Evolutionary conservation across 2,888 invertebrate species (phyloP).

Genomic region (Eledona agricola): DNA sequence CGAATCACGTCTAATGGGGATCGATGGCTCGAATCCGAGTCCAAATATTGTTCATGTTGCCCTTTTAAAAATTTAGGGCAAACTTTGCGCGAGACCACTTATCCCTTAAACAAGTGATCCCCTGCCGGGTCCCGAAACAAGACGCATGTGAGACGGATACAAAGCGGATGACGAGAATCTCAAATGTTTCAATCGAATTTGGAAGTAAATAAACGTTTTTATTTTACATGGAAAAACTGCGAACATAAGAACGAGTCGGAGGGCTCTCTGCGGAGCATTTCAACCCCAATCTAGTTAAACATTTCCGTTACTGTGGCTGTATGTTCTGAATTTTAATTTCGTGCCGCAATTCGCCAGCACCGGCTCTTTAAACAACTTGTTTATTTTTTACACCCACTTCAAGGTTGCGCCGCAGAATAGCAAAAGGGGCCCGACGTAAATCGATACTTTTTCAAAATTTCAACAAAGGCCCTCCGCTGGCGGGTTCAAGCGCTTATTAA

Average conservation of each 20-base stretch:
- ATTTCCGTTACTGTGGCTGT: too few species aligned
- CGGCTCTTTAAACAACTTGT: not conserved
- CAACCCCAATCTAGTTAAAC: too few species aligned
- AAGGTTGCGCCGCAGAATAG: too few species aligned
- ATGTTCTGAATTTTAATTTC: too few species aligned
- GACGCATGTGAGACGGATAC: slow-evolving; percentile 18
- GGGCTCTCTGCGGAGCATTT: too few species aligned
- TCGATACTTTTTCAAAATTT: not conserved
- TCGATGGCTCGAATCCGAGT: slow-evolving; percentile 13
- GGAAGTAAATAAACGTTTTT: too few species aligned
- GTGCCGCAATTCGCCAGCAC: too few species aligned
- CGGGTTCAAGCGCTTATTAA: slow-evolving; percentile 40
- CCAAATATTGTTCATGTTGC: slow-evolving; percentile 9
- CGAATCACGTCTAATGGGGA: slow-evolving; percentile 3
- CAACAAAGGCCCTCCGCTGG: slow-evolving; percentile 8
- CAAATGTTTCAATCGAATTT: too few species aligned
- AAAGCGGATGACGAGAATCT: slow-evolving; percentile 26
- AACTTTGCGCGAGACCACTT: slow-evolving; percentile 7
- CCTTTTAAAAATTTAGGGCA: not conserved
- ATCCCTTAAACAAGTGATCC: slow-evolving; percentile 22
- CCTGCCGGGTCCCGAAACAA: slow-evolving; percentile 19
- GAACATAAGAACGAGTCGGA: too few species aligned
- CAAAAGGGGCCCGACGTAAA: slow-evolving; percentile 16
- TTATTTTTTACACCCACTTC: too few species aligned
- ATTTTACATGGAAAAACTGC: too few species aligned